These are phyloP conservation scores for Acanthisitta chloris DNA, from an alignment of 2,113 vertebrate species.

Conservation along the genomic window DNA sequence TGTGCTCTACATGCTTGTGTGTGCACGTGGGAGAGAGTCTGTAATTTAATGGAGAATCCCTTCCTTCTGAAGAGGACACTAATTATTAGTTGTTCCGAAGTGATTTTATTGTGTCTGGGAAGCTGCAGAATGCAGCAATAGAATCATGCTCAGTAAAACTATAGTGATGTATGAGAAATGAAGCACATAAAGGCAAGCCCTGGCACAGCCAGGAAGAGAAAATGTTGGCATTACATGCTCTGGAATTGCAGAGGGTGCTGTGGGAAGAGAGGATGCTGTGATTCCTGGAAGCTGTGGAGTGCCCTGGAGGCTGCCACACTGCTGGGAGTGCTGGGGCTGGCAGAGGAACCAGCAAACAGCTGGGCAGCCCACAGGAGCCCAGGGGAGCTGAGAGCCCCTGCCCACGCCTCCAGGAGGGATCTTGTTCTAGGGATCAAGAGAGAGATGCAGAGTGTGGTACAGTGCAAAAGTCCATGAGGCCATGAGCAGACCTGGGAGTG, in stretches of 20 bases:
- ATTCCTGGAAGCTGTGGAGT: not conserved
- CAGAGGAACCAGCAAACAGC: not conserved
- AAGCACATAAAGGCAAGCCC: not conserved
- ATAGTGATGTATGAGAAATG: not conserved
- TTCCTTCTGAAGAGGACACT: not conserved
- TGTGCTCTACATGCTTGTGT: not conserved
- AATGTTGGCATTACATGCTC: not conserved
- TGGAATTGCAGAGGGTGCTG: not conserved
- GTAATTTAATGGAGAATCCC: not conserved
- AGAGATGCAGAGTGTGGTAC: not conserved
- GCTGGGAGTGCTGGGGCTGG: rapidly evolving
- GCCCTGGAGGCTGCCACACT: not conserved
- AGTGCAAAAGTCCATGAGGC: not conserved
- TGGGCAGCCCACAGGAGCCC: not conserved
- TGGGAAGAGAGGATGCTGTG: not conserved
- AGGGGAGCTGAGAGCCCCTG: rapidly evolving
- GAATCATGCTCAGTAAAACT: not conserved
- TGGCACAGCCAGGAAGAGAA: not conserved
- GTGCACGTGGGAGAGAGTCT: not conserved
- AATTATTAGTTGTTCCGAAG: not conserved
- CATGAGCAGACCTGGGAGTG: not conserved
- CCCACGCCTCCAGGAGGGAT: not conserved
- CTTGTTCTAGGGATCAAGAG: not conserved
- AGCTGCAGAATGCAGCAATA: not conserved
- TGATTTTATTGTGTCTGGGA: not conserved